Evolutionary conservation across 2,888 invertebrate species (phyloP), one percentile per base, ranked within the genome.

Genomic region (Melanostoma mellinum): DNA sequence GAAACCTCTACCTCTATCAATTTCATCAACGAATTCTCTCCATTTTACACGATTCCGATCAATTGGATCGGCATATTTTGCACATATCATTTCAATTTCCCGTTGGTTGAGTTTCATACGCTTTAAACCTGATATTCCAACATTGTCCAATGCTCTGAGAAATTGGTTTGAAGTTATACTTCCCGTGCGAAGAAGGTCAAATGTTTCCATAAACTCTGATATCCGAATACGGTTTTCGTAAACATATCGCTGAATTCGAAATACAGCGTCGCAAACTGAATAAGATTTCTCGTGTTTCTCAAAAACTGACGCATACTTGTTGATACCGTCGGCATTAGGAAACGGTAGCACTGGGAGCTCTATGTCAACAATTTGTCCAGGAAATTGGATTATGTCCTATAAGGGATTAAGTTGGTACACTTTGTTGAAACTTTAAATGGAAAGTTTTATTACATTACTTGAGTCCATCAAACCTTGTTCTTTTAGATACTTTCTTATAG

Each of bases 21-120:
- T 94, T 89, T 96, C 96, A 87, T 95, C 94, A 87, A 94, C 95
- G 89, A 96, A 96, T 32, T 94, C 94, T 75, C 93, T 93, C 96
- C 96, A 96, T 89, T 95, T 94, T 52, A 96, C 92, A 67, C 94
- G 93, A 68, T 93, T 92, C 0, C 91, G 90, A 89, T 96, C 95
- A 86, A 94, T 93, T n/a, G 95, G 94, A 92, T 96, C 95, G 78
- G 93, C 89, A 90, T 96, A 96, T 88, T 94, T 94, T 9, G 92
- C 91, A 86, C 93, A 92, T n/a, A 96, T 89, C 73, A 93, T 92
- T 77, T 93, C 90, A 46, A 94, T 91, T 90, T 96, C 96, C 1
- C 92, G 91, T 67, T 93, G 92, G 0, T 94, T 92, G 36, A 96
- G 89, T 87, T 92, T 93, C 50, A 94, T 87, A 40, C 92, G 90